Evolutionary conservation across 2,888 invertebrate genomes (phyloP).

Genomic region (Ennomos fuscantarius): DNA sequence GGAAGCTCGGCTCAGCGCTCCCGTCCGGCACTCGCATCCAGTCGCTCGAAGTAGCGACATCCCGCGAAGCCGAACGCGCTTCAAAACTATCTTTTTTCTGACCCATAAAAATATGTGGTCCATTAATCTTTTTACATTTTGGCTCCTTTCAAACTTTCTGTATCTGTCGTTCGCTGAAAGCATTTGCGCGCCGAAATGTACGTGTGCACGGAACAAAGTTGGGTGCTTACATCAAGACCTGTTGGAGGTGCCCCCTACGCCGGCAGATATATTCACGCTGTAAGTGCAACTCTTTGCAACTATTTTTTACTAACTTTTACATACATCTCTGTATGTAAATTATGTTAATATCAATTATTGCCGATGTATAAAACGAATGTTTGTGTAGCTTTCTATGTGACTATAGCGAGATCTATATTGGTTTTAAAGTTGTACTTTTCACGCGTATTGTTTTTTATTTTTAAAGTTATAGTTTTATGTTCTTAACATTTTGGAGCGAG

Average conservation of each 20-base stretch:
- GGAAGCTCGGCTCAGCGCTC: not conserved
- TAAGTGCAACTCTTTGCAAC: conserved; percentile 64
- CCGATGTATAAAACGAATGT: conserved; percentile 49
- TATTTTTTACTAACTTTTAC: conserved; percentile 29
- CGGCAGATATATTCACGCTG: conserved; percentile 67
- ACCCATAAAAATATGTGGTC: conserved; percentile 50
- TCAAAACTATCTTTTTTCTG: conserved; percentile 5
- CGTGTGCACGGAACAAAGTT: conserved; percentile 62
- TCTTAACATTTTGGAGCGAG: conserved; percentile 16
- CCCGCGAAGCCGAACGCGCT: conserved; percentile 6
- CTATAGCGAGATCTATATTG: conserved; percentile 53
- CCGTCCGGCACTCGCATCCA: conserved; percentile 21
- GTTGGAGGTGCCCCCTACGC: conserved; percentile 58
- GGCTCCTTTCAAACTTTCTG: conserved; percentile 54
- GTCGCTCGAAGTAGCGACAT: conserved; percentile 19
- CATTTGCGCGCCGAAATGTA: conserved; percentile 66
- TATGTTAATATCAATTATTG: not conserved
- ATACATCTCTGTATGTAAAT: conserved; percentile 10
- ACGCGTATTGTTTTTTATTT: not conserved
- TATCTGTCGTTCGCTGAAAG: conserved; percentile 44
- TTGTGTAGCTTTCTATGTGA: conserved; percentile 36
- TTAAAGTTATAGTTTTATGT: too few relatives aligned
- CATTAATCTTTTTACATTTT: conserved; percentile 47
- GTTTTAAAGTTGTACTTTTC: conserved; percentile 54
- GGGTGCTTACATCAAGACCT: conserved; percentile 66